Evolutionary conservation across 1,140 invertebrate genomes (phyloP), one percentile per base, ranked within the genome.

Genomic region (Paralvinella palmiformis): DNA sequence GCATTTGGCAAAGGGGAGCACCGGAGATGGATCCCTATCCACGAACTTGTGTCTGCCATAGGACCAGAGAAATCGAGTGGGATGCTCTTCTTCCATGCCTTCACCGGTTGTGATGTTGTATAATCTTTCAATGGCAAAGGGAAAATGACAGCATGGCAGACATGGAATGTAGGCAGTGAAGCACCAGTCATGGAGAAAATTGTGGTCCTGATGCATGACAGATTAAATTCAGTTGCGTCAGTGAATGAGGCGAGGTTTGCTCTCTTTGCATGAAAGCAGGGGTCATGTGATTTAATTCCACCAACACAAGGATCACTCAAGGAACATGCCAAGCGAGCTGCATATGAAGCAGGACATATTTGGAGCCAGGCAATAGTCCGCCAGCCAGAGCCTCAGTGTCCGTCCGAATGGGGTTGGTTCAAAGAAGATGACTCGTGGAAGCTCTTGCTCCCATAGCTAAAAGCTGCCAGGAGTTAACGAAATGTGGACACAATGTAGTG

Each of bases 81-180:
- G 33, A 50, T 68, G 3, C 59, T 50, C 3, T 69, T 56, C 48
- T 65, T 60, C 67, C 45, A 24, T n/a, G 27, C 35, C 15, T 64
- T 71, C 50, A 71, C 62, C 20, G 67, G 69, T 15, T 70, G 65
- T 58, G 69, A 72, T 41, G 50, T 64, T 20, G 64, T 72, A 0
- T 71, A 70, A 1, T 41, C 53, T 5, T 68, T 72, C 62, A 53
- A 32, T 55, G 65, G 66, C 1, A 69, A 62, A 57, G 33, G 29
- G 33, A 57, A 33, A 13, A 41, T 10, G n/a, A 10, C 29, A 13
- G 55, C 55, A 31, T 57, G 55, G 55, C 55, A 33, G 55, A 57
- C 55, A 31, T 57, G 55, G 55, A n/a, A 57, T 31, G 55, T 57
- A 3, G 27, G 55, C n/a, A 17, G 33, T 0, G 55, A 57, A 17